These are phyloP conservation scores for Noctilio leporinus DNA, from an alignment of 2,113 vertebrate genomes.

Conservation along the genomic window DNA sequence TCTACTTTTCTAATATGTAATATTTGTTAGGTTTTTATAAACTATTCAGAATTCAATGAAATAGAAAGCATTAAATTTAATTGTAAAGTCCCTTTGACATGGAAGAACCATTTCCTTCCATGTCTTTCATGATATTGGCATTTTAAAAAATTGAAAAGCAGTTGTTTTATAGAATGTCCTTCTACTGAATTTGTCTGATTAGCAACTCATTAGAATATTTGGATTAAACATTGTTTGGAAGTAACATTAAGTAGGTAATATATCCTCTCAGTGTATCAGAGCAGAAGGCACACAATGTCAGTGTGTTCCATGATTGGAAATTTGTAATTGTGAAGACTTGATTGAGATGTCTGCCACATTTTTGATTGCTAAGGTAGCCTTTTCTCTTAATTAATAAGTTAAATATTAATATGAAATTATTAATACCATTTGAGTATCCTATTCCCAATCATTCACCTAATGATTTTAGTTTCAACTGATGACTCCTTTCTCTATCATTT, in stretches of 20 bases:
- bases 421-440: background rate
- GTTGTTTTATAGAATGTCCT: background rate
- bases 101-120: background rate
- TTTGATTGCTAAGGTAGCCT: background rate
- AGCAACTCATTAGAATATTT: background rate
- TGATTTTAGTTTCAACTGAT: background rate
- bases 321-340: background rate
- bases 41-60: background rate
- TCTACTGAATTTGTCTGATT: background rate
- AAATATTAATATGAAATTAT: background rate
- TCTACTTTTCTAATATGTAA: background rate
- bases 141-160: background rate
- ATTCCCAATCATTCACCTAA: background rate
- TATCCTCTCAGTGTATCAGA: background rate
- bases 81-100: background rate
- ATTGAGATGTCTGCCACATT: background rate
- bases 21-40: background rate
- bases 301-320: background rate
- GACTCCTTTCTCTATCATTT: background rate
- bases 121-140: background rate
- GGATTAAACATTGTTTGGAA: background rate
- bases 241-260: background rate
- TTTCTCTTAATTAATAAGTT: background rate
- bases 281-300: background rate
- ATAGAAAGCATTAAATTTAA: background rate